Evolutionary conservation across 2,888 invertebrate species (phyloP), one percentile per base, ranked within the genome.

Genomic region (Vanessa cardui): DNA sequence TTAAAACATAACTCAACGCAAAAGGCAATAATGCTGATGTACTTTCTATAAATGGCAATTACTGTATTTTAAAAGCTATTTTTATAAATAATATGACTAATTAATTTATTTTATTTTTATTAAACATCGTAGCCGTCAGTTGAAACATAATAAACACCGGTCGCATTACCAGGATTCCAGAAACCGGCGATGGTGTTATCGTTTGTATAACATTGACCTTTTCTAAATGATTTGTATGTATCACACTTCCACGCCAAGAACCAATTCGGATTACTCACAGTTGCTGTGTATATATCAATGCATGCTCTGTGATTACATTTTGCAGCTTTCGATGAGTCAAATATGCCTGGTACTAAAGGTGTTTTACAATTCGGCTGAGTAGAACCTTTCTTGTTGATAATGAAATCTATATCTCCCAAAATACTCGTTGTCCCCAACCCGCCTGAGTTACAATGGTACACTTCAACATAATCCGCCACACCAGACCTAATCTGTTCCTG

Each of bases 401-500:
- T 94, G 79, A 94, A 94, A 78, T 95, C 94, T 6, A 93, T 83
- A 61, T 94, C 94, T 0, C 93, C 94, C 45, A 94, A 77, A 0
- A 93, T 90, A 64, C 88, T 88, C 0, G 87, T 86, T 0, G 92
- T 89, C 1, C 94, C 94, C 2, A 94, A 77, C 0, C 86, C 87
- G 16, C 94, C 94, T 66, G 93, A 93, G 72, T 94, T 94, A 39
- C 94, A 95, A 77, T 95, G 95, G 71, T 94, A 91, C 0, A 94
- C 91, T 77, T 94, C 94, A 0, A 95, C 95, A 74, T 94, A 94
- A 0, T 90, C 85, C 0, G 95, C 95, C 33, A 94, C 93, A 6
- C 91, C 90, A 21, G 91, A 86, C 60, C 94, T 87, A 0, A 95
- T 80, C 73, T 94, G 90, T 20, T 93, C 87, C 56, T 89, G 78